Conservation (phyloP, 2,797 vertebrate species). For the Eutrigla gurnardus region DNA sequence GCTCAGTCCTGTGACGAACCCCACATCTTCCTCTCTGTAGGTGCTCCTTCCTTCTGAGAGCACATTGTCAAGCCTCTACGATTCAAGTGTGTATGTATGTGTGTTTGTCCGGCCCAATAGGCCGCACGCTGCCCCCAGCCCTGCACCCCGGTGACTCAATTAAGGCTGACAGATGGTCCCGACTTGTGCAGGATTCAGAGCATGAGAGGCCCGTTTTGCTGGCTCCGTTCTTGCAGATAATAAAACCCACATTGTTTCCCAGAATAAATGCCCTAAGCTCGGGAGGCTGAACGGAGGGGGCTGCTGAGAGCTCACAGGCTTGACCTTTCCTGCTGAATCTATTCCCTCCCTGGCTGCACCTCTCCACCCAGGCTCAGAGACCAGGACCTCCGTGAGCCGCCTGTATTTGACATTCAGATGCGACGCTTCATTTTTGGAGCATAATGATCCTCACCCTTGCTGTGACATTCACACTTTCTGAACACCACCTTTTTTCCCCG, state of each 20-base stretch:
- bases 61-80: conserved; percentile 46
- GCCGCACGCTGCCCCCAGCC: conserved; percentile 68
- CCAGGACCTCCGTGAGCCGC: conserved; percentile 56
- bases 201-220: conserved; percentile 78
- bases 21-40: conserved; percentile 44
- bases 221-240: conserved; percentile 80
- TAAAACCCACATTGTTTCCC: conserved; percentile 83
- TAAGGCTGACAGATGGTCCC: conserved; percentile 83
- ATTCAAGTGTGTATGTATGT: conserved; percentile 57
- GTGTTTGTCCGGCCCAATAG: conserved; percentile 74
- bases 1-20: conserved; percentile 51
- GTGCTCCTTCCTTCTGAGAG: conserved; percentile 56
- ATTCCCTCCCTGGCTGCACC: conserved; percentile 70
- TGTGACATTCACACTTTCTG: conserved; percentile 67
- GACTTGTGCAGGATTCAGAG: conserved; percentile 84
- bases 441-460: conserved; percentile 74
- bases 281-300: conserved; percentile 73
- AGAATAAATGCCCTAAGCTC: conserved; percentile 79
- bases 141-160: conserved; percentile 83
- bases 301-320: conserved; percentile 75
- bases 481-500: conserved; percentile 37
- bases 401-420: conserved; percentile 77
- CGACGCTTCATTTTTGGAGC: conserved; percentile 52
- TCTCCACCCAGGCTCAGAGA: conserved; percentile 66
- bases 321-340: conserved; percentile 78